These are phyloP conservation scores for Adelphocoris suturalis DNA, from an alignment of 2,888 invertebrate species.

Conservation along the genomic window DNA sequence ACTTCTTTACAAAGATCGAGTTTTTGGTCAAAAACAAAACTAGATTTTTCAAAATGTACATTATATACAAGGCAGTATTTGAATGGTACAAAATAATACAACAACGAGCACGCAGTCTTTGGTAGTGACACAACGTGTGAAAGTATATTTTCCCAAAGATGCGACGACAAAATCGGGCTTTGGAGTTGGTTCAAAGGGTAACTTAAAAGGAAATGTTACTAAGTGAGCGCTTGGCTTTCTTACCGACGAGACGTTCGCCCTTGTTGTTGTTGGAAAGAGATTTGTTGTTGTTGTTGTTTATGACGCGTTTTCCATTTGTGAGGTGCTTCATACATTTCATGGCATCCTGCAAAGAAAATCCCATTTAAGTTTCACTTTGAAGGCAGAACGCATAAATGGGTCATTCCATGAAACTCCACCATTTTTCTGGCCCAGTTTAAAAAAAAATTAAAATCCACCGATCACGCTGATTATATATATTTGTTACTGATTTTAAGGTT, in stretches of 20 bases:
- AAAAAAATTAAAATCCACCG: no score
- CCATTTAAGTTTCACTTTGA: no score
- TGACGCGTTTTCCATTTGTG: constrained; percentile 23
- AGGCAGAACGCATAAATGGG: no score
- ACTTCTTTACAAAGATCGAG: neutral
- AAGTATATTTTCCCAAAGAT: neutral
- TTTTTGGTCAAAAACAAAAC: neutral
- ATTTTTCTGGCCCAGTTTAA: no score
- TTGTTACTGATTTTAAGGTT: no score
- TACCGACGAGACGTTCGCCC: constrained; percentile 81
- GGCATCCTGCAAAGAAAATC: constrained; percentile 49
- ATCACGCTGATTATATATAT: no score
- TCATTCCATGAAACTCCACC: no score
- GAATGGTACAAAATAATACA: neutral
- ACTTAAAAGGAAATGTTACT: constrained; percentile 78
- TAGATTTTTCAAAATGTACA: neutral
- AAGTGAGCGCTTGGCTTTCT: constrained; percentile 82
- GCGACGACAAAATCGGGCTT: neutral
- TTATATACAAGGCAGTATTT: neutral
- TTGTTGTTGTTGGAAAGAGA: constrained; percentile 72
- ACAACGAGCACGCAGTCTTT: constrained; percentile 1
- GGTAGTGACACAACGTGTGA: neutral
- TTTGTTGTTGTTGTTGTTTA: constrained; percentile 60
- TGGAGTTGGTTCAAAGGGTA: neutral
- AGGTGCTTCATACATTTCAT: constrained; percentile 69